phyloP scores from a whole-genome alignment of 2,113 vertebrate genomes.

The Otolemur garnettii region DNA sequence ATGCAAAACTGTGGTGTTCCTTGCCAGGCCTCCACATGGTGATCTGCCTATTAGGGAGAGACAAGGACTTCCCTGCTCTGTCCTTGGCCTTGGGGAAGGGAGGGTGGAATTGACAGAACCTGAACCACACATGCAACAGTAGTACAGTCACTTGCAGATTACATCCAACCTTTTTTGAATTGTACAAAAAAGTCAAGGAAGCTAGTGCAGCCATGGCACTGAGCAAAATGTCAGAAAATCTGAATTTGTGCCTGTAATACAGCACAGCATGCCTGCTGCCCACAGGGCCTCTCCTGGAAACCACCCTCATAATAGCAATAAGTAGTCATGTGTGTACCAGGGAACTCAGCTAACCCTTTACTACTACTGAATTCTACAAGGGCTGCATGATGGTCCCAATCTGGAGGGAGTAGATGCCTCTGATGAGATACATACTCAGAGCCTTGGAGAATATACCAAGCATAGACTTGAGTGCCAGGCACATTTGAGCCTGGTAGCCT shows the following conservation, averaged over 20 bases:
- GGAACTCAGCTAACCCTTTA: background rate
- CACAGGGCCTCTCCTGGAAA: background rate
- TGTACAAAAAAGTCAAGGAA: background rate
- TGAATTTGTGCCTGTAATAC: background rate
- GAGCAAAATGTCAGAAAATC: background rate
- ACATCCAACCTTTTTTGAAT: background rate
- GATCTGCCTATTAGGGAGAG: background rate
- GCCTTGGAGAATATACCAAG: background rate
- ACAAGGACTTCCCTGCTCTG: background rate
- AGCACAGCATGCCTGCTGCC: background rate
- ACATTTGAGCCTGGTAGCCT: background rate
- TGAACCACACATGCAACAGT: background rate
- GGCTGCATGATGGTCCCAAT: background rate
- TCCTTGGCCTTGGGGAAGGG: background rate
- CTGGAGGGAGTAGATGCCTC: background rate
- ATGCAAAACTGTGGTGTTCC: conserved; percentile 74
- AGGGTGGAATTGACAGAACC: background rate
- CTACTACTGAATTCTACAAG: background rate
- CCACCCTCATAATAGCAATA: background rate
- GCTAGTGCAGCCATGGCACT: background rate
- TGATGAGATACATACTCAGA: background rate
- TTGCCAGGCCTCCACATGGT: conserved; percentile 56
- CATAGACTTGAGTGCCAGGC: background rate
- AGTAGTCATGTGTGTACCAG: background rate
- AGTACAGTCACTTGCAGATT: background rate